Evolutionary conservation across 2,113 vertebrate species (phyloP).

Genomic region (Nanorana parkeri): DNA sequence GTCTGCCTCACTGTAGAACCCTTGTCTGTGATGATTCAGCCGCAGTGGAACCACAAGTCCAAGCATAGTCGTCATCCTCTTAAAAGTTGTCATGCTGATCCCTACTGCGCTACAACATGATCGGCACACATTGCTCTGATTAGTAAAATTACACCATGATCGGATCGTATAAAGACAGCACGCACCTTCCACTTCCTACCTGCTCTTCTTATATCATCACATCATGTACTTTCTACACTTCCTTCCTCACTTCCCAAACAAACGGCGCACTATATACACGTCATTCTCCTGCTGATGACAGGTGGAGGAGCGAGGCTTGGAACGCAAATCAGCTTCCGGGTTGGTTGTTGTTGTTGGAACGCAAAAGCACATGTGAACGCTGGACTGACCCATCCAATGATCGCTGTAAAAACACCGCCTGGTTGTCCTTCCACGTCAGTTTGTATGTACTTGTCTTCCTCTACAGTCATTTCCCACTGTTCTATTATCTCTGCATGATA

Average conservation of each 20-base stretch:
- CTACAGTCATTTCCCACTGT: too few relatives aligned
- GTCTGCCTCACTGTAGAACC: too few relatives aligned
- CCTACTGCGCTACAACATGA: too few relatives aligned
- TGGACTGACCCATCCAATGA: neutral
- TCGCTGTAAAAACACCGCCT: neutral
- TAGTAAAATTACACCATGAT: too few relatives aligned
- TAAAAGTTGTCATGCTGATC: too few relatives aligned
- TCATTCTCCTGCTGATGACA: neutral
- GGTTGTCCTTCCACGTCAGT: neutral
- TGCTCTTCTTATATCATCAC: neutral
- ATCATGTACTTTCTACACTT: neutral
- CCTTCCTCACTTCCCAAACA: slow-evolving; percentile 24
- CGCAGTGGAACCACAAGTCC: too few relatives aligned
- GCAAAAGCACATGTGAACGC: neutral
- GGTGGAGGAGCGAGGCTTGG: slow-evolving; percentile 9
- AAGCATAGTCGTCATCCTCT: too few relatives aligned
- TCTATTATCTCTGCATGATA: too few relatives aligned
- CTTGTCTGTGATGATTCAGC: too few relatives aligned
- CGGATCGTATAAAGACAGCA: too few relatives aligned
- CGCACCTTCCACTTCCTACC: neutral
- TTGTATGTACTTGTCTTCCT: neutral
- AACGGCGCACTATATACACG: slow-evolving; percentile 2
- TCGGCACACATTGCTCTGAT: too few relatives aligned
- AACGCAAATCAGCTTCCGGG: neutral
- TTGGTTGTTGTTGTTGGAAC: neutral